Conservation (phyloP, 2,113 vertebrate species). For the Coryphaenoides rupestris region DNA sequence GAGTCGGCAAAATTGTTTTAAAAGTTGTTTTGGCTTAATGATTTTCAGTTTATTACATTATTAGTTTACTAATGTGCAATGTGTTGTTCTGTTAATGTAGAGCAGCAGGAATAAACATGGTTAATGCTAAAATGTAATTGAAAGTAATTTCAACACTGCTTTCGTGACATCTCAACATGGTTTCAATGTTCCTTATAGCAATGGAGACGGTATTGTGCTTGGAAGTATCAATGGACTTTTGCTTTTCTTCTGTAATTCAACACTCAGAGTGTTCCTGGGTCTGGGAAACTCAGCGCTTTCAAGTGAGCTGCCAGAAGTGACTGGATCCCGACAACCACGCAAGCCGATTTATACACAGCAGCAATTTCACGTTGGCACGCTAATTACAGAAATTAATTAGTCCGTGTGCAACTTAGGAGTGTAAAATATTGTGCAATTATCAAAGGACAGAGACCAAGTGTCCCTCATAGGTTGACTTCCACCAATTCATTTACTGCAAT, state of each 20-base stretch:
- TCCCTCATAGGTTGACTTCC: constrained; percentile 54
- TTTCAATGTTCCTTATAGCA: too few relatives aligned
- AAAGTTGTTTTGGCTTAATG: background rate
- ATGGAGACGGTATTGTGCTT: background rate
- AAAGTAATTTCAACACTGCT: too few relatives aligned
- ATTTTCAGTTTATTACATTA: too few relatives aligned
- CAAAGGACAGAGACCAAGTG: constrained; percentile 50
- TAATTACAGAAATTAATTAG: constrained; percentile 69
- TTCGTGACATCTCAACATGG: too few relatives aligned
- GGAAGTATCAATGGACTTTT: background rate
- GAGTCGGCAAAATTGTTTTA: background rate
- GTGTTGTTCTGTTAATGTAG: too few relatives aligned
- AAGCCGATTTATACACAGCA: constrained; percentile 51
- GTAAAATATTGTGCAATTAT: constrained; percentile 59
- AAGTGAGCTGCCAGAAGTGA: constrained; percentile 41
- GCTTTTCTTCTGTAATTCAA: constrained; percentile 6
- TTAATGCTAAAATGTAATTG: too few relatives aligned
- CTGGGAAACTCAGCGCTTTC: constrained; percentile 37
- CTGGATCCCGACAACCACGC: constrained; percentile 45
- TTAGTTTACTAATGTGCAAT: too few relatives aligned
- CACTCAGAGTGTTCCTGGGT: constrained; percentile 1
- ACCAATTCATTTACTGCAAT: constrained; percentile 47
- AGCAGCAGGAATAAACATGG: too few relatives aligned
- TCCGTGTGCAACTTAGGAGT: constrained; percentile 46
- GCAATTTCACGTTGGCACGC: constrained; percentile 56